A percentile compares a stretch with the other conserved stretches of the same genome.
phyloP scores from a whole-genome alignment of 2,113 vertebrate species.

The Empidonax traillii region DNA sequence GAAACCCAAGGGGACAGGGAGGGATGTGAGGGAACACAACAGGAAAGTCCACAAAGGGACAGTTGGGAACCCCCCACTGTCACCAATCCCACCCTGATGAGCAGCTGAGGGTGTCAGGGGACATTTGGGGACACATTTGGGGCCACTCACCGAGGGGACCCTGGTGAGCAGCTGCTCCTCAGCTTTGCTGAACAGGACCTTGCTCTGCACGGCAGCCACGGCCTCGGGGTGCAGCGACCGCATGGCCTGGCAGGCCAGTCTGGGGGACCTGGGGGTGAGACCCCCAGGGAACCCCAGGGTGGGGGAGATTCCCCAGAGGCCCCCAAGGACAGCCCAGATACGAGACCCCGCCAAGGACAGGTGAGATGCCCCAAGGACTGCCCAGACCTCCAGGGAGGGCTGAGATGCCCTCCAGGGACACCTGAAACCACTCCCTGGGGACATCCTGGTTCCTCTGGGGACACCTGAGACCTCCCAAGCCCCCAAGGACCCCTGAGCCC shows the following conservation, averaged over 20 bases:
- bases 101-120: neutral
- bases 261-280: neutral
- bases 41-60: neutral
- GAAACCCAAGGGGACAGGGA: too few relatives aligned
- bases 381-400: too few relatives aligned
- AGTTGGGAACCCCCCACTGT: too few relatives aligned
- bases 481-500: too few relatives aligned
- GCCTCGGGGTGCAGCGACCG: slow-evolving; percentile 95
- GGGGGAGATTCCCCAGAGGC: too few relatives aligned
- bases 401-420: neutral
- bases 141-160: slow-evolving; percentile 79
- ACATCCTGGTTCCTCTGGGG: neutral
- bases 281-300: neutral
- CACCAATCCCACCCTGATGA: too few relatives aligned
- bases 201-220: slow-evolving; percentile 93
- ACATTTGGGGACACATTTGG: neutral
- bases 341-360: too few relatives aligned
- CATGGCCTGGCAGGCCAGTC: slow-evolving; percentile 95
- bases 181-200: slow-evolving; percentile 92
- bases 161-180: slow-evolving; percentile 90
- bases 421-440: neutral
- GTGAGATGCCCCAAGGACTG: too few relatives aligned
- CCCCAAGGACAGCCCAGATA: too few relatives aligned
- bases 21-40: neutral
- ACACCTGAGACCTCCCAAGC: too few relatives aligned